phyloP scores from a whole-genome alignment of 92 coral and sea anemone species.

The Actinostola sp. region DNA sequence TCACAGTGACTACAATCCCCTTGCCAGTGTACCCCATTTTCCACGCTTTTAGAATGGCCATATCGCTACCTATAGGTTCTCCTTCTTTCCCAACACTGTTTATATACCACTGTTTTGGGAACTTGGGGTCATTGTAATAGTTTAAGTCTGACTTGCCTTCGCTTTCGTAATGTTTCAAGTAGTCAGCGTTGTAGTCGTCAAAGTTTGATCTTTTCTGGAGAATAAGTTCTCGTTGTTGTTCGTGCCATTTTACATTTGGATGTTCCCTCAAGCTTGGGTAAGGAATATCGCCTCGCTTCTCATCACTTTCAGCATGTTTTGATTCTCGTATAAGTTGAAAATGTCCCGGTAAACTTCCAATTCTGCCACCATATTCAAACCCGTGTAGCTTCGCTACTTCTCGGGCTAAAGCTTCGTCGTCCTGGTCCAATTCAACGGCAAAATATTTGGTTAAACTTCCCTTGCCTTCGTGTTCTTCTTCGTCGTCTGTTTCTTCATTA shows the following conservation, averaged over 20 bases:
- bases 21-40: conserved; percentile 43
- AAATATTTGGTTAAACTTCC: conserved; percentile 58
- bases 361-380: conserved; percentile 74
- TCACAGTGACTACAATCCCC: conserved; percentile 37
- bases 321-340: conserved; percentile 65
- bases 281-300: conserved; percentile 59
- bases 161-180: neutral
- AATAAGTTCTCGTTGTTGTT: conserved; percentile 71
- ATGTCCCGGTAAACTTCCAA: conserved; percentile 70
- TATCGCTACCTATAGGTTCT: conserved; percentile 13
- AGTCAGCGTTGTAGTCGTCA: neutral
- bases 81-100: conserved; percentile 22
- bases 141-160: neutral
- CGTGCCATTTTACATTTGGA: conserved; percentile 84
- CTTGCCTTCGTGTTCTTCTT: conserved; percentile 37
- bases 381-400: conserved; percentile 78
- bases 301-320: conserved; percentile 47
- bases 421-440: conserved; percentile 82
- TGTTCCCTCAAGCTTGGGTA: conserved; percentile 66
- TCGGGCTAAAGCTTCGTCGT: conserved; percentile 72
- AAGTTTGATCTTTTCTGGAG: conserved; percentile 62
- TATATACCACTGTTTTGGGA: conserved; percentile 38
- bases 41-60: conserved; percentile 44
- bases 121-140: conserved; percentile 35
- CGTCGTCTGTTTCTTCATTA: conserved; percentile 8